Base-by-base conservation (phyloP, 2,113 vertebrate species). In the Callipepla californica region DNA sequence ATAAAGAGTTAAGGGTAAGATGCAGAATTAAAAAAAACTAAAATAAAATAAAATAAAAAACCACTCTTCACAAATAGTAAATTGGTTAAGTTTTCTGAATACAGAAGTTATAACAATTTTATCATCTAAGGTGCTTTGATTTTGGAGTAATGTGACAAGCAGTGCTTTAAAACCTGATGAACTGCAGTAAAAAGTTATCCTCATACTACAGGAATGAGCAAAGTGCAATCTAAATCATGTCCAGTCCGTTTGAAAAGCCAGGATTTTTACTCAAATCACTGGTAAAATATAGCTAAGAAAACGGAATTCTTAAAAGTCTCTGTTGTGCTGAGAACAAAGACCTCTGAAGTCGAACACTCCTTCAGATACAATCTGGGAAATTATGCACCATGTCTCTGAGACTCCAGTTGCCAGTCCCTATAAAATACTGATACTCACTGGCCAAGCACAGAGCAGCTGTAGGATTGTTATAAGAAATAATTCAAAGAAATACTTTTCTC, bases 11-110 rank as follows among this genome's bases (percentile, higher is more conserved):
- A 28, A 9, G 3, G 6, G 14, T 17, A 70, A 58, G 8, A 18
- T 53, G 19, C 23, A 70, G 30, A 80, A 9, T 8, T 34, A 74
- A 32, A 83, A 85, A 63, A 21, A n/a, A 40, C 8, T 40, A 40
- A 40, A 40, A 4, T 36, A 36, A 40, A 40, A 40, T 13, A 40
- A 40, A 40, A 36, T 36, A 5, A 40, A 61, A 7, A 0, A 0
- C 3, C 9, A 83, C 18, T 4, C 47, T 67, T 63, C 20, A 78
- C 14, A 93, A 88, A 65, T 3, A 70, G 3, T 8, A 78, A 74
- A 78, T 10, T 5, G 13, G 15, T 40, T 59, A 59, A 28, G 26
- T 32, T 50, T 10, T 48, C n/a, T 42, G 65, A 48, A 69, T 50
- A 23, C 14, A n/a, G 4, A 55, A 80, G 12, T 16, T 23, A 4